A percentile compares a stretch with the other conserved stretches of the same genome.
Evolutionary conservation across 2,113 vertebrate species (phyloP).

Genomic region (Protobothrops flavoviridis): DNA sequence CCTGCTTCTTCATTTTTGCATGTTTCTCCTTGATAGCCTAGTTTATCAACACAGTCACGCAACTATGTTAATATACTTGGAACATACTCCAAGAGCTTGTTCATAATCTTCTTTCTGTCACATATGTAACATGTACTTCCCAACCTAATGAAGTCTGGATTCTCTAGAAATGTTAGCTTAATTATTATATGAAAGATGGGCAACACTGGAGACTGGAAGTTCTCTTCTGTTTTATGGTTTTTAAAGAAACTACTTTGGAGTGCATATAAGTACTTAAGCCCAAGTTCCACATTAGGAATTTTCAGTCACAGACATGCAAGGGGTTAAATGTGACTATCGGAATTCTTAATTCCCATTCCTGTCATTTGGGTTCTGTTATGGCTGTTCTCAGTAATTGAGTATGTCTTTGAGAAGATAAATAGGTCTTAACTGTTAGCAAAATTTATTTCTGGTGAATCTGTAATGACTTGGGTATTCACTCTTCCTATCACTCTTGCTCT

Average conservation of each 20-base stretch:
- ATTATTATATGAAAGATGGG: conserved; percentile 49
- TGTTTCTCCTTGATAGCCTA: conserved; percentile 44
- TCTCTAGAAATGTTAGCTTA: conserved; percentile 51
- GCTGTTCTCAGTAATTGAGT: neutral
- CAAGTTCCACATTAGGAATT: neutral
- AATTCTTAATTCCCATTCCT: neutral
- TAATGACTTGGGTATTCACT: neutral
- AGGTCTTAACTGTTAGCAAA: neutral
- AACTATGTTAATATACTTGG: conserved; percentile 59
- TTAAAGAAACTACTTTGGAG: conserved; percentile 10
- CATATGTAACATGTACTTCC: conserved; percentile 57
- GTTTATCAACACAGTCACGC: conserved; percentile 50
- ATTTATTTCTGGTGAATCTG: neutral
- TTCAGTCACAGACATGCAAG: neutral
- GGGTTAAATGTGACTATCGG: neutral
- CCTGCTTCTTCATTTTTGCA: conserved; percentile 40
- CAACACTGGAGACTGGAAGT: conserved; percentile 8
- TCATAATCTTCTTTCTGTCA: conserved; percentile 62
- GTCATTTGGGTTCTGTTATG: neutral
- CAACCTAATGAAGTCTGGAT: conserved; percentile 59
- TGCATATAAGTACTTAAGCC: neutral
- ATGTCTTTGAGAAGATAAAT: neutral
- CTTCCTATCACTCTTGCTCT: conserved; percentile 18
- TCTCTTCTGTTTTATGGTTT: neutral
- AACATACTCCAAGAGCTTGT: conserved; percentile 66